Conservation (phyloP, 2,888 invertebrate species). For the Torymus aiolomorphi region DNA sequence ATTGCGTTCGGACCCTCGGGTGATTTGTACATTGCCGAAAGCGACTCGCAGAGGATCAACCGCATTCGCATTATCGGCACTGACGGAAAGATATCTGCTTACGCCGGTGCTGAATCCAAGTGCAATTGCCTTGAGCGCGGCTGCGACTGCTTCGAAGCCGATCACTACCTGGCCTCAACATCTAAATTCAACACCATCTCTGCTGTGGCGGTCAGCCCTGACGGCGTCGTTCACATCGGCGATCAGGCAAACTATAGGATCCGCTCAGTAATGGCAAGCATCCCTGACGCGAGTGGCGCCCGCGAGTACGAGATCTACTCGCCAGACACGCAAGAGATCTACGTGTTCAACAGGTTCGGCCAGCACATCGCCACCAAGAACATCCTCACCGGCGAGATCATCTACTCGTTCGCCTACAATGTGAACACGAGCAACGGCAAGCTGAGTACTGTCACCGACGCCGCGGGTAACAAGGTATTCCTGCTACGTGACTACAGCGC, state of each 20-base stretch:
- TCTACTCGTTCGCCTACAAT: constrained; percentile 96
- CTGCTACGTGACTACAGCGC: constrained; percentile 88
- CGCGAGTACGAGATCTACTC: constrained; percentile 96
- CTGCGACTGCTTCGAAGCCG: constrained; percentile 95
- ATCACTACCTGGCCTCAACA: constrained; percentile 92
- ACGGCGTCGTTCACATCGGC: constrained; percentile 95
- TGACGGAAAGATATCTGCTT: constrained; percentile 94
- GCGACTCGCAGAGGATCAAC: constrained; percentile 96
- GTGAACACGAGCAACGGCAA: constrained; percentile 98
- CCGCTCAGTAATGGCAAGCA: constrained; percentile 91
- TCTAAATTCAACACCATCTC: constrained; percentile 96
- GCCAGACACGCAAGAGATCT: constrained; percentile 95
- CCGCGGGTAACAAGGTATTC: constrained; percentile 93
- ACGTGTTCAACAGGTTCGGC: constrained; percentile 94
- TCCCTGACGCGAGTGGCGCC: constrained; percentile 89
- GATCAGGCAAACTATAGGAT: constrained; percentile 93
- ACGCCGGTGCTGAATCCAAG: constrained; percentile 95
- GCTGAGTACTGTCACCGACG: constrained; percentile 93
- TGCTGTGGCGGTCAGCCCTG: constrained; percentile 93
- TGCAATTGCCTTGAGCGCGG: constrained; percentile 94
- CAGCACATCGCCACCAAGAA: constrained; percentile 96
- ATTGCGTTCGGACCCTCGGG: constrained; percentile 95
- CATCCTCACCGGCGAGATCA: constrained; percentile 94
- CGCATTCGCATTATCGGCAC: constrained; percentile 93
- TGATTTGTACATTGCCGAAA: constrained; percentile 95